Percentiles rank a stretch among this genome's conserved stretches.
Evolutionary conservation across 1,140 invertebrate genomes (phyloP).

Genomic region (Eubasilissa regina): DNA sequence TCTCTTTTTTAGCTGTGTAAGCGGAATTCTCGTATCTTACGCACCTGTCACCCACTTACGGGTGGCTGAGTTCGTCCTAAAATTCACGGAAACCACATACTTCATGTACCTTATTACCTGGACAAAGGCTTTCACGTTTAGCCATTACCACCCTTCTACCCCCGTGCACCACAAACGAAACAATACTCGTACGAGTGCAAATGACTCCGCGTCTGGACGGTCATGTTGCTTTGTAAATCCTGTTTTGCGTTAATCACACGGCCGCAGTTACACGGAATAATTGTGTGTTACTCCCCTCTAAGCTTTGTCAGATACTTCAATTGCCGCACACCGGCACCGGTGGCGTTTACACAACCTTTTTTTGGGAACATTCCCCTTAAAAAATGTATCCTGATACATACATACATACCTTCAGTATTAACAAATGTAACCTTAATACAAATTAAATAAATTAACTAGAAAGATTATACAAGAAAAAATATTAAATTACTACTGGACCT

Average conservation of each 20-base stretch:
- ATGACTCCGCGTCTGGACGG: constrained; percentile 2
- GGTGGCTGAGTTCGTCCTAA: neutral
- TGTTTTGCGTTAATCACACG: constrained; percentile 33
- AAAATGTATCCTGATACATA: no score
- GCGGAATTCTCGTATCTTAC: neutral
- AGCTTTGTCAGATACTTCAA: constrained; percentile 11
- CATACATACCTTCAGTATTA: no score
- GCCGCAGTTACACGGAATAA: constrained; percentile 27
- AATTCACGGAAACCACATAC: neutral
- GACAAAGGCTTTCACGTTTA: constrained; percentile 26
- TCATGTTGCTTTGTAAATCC: constrained; percentile 30
- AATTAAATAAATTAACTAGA: no score
- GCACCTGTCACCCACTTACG: neutral
- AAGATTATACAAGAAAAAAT: no score
- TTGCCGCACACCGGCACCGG: neutral
- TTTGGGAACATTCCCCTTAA: no score
- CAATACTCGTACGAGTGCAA: constrained; percentile 38
- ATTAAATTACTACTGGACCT: no score
- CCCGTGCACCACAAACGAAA: neutral
- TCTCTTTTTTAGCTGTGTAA: neutral
- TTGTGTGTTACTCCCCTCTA: constrained; percentile 18
- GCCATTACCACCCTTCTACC: neutral
- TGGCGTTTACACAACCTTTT: no score
- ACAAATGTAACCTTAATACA: no score
- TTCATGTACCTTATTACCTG: constrained; percentile 24